Percentiles rank a stretch among this genome's conserved stretches.
These are phyloP conservation scores for Athrips mouffetella DNA, from an alignment of 2,888 invertebrate genomes.

Conservation along the genomic window DNA sequence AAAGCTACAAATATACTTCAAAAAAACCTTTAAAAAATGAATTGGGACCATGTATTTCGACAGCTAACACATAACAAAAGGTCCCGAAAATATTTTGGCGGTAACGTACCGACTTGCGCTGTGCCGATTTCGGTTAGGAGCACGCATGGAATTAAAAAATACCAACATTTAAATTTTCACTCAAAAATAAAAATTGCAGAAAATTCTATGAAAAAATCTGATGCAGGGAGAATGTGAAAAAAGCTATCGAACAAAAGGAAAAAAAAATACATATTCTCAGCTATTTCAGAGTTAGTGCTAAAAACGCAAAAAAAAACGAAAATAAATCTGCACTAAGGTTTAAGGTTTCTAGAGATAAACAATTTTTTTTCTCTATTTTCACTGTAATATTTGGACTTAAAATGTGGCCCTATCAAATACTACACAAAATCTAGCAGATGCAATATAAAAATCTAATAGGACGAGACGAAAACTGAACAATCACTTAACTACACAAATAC, in stretches of 20 bases:
- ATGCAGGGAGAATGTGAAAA: conserved; percentile 8
- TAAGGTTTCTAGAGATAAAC: neutral
- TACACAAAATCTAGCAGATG: neutral
- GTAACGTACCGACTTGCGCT: conserved; percentile 75
- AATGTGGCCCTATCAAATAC: conserved; percentile 3
- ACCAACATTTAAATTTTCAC: conserved; percentile 16
- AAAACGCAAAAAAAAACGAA: neutral
- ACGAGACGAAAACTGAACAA: neutral
- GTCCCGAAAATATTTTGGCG: conserved; percentile 8
- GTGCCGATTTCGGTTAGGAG: conserved; percentile 46
- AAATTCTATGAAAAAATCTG: neutral
- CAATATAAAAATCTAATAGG: neutral
- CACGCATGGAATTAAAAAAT: conserved; percentile 59
- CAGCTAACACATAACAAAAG: conserved; percentile 16
- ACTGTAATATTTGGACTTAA: neutral
- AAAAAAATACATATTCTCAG: conserved; percentile 8
- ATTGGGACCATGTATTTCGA: conserved; percentile 15
- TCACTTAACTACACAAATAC: neutral
- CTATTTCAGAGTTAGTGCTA: conserved; percentile 4
- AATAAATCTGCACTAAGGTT: neutral
- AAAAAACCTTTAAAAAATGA: neutral
- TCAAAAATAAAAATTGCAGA: neutral
- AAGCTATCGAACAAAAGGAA: conserved; percentile 9
- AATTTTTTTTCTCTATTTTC: neutral
- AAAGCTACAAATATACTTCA: neutral